Base-by-base conservation (phyloP, 2,113 vertebrate species). In the Vombatus ursinus region DNA sequence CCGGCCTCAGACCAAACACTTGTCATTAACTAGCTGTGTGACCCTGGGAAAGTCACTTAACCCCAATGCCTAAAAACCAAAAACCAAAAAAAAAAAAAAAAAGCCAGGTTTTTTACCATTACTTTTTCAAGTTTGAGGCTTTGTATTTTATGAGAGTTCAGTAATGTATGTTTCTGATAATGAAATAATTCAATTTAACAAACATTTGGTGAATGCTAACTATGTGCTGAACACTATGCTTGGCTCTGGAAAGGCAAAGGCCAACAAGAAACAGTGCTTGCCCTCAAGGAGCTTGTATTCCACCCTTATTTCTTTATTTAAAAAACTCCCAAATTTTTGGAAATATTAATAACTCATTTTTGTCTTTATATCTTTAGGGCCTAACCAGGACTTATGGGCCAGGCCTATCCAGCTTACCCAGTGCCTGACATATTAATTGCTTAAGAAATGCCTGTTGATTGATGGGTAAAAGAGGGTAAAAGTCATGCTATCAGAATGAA, bases 141-240 rank as follows among this genome's bases (percentile, higher is more conserved):
- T 37, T 84, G 5, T 22, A 44, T 84, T 77, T 77, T 77, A 44
- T 77, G 68, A 19, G 28, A 37, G 5, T 44, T 93, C 44, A 93
- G 61, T 77, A 50, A 95, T 31, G 50, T 96, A 26, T 89, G 89
- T 50, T 96, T 95, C 37, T 84, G n/a, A 84, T 22, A 84, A 5
- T 84, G 19, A 44, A 84, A 44, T 84, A 44, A 84, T 44, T 84
- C 37, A 84, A 84, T 84, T 44, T 16, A 44, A 84, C 16, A 22
- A 84, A 84, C n/a, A 84, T 84, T 84, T 44, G 44, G 16, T 84
- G 37, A 44, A 1, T 23, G 31, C 31, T 57, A 57, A 68, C 3
- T 23, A 44, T 84, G n/a, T 84, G 37, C 19, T 84, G 44, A 16
- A 84, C 14, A 77, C 9, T 61, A 54, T 77, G 5, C 5, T 37